Conservation (phyloP, 2,113 vertebrate genomes). For the Erythrolamprus reginae region DNA sequence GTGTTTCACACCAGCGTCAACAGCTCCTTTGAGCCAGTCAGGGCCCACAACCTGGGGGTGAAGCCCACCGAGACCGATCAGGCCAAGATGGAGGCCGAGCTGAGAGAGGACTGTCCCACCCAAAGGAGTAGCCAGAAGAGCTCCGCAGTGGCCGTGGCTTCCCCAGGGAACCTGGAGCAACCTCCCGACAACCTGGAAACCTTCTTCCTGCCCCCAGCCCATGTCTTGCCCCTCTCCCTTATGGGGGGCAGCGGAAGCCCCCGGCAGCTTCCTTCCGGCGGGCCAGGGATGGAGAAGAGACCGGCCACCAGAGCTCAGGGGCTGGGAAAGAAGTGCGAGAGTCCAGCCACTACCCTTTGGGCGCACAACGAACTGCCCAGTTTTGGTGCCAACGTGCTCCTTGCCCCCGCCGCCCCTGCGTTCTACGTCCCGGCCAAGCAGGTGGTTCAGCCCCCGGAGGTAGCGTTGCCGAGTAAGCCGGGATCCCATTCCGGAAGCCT, state of each 20-base stretch:
- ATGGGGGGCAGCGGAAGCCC: conserved; percentile 31
- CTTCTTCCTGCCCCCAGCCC: conserved; percentile 64
- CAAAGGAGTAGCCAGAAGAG: conserved; percentile 42
- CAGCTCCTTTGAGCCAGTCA: conserved; percentile 94
- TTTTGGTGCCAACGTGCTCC: conserved; percentile 82
- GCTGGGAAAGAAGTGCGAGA: conserved; percentile 81
- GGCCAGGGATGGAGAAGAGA: conserved; percentile 62
- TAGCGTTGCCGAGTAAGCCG: conserved; percentile 60
- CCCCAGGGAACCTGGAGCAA: conserved; percentile 89
- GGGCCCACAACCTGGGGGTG: conserved; percentile 80
- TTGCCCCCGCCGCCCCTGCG: conserved; percentile 88
- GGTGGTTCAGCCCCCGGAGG: conserved; percentile 87
- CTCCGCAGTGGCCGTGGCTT: conserved; percentile 28
- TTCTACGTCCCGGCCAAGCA: conserved; percentile 78
- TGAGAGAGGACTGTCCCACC: conserved; percentile 53
- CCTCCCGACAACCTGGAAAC: conserved; percentile 96
- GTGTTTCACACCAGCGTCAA: conserved; percentile 93
- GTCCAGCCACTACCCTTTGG: conserved; percentile 93
- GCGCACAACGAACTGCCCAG: conserved; percentile 85
- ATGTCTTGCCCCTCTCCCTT: conserved; percentile 49
- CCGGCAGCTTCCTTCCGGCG: conserved; percentile 37
- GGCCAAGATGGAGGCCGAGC: conserved; percentile 84
- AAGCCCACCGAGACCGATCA: conserved; percentile 82
- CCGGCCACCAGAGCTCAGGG: conserved; percentile 78
- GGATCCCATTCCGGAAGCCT: conserved; percentile 53